These are phyloP conservation scores for Dipus sagitta DNA, from an alignment of 2,797 vertebrate genomes.

Conservation along the genomic window DNA sequence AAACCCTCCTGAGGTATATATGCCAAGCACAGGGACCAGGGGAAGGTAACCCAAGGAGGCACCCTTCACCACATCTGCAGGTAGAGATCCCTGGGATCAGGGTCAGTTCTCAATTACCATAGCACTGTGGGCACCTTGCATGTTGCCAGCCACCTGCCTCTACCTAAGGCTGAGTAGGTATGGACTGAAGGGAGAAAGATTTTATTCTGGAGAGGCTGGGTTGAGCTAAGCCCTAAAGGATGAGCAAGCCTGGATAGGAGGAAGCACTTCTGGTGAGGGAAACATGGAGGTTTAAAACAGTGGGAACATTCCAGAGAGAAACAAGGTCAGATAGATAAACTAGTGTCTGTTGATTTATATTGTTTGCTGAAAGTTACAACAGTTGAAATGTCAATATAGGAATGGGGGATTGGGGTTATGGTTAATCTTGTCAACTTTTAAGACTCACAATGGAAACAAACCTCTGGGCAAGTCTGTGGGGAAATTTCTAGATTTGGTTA, in stretches of 20 bases:
- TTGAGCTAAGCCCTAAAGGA: background rate
- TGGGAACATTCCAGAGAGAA: background rate
- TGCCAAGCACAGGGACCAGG: too few species aligned
- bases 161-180: background rate
- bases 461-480: too few species aligned
- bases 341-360: background rate
- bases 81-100: background rate
- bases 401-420: background rate
- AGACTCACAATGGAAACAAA: too few species aligned
- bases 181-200: background rate
- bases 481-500: too few species aligned
- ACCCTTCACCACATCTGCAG: background rate
- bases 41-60: background rate
- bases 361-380: background rate
- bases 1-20: background rate
- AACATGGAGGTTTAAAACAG: background rate
- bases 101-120: background rate
- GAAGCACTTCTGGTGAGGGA: background rate
- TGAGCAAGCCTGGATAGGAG: background rate
- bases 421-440: too few species aligned
- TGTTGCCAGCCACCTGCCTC: background rate
- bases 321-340: background rate
- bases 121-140: background rate
- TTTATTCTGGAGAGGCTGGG: background rate
- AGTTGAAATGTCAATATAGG: background rate